phyloP scores from a whole-genome alignment of 2,888 invertebrate genomes.

The Agrotis segetum region DNA sequence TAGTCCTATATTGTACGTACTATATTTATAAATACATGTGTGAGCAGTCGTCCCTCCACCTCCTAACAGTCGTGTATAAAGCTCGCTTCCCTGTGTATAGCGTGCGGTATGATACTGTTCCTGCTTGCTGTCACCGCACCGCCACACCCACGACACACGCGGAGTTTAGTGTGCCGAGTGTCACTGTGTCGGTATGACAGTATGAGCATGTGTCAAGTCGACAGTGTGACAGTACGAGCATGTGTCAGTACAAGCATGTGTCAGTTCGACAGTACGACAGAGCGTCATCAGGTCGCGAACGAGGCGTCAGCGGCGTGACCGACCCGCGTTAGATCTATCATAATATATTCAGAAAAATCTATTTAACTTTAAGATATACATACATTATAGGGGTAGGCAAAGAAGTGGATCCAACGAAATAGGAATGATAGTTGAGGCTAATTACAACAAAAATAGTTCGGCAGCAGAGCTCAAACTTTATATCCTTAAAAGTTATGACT shows the following conservation, averaged over 20 bases:
- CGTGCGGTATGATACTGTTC: no score
- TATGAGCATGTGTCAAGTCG: not conserved
- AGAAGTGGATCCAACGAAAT: no score
- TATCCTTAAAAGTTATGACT: no score
- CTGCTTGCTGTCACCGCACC: no score
- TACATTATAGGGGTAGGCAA: constrained; percentile 58
- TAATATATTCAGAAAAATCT: constrained; percentile 76
- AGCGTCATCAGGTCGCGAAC: not conserved
- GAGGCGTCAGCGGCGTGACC: constrained; percentile 45
- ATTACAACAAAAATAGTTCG: no score
- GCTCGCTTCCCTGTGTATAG: not conserved
- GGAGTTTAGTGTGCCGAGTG: not conserved
- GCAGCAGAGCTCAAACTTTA: no score
- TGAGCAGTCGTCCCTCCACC: not conserved
- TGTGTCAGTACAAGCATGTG: not conserved
- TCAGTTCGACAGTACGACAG: not conserved
- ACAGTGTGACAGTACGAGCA: not conserved
- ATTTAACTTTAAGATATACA: constrained; percentile 79
- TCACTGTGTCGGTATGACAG: not conserved
- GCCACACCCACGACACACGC: no score
- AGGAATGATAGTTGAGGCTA: no score
- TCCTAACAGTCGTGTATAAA: not conserved
- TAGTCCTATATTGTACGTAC: not conserved
- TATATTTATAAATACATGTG: not conserved
- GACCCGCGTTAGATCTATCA: constrained; percentile 69